Evolutionary conservation across 35 echinoderm and acorn worm genomes (phyloP).

Genomic region (Chiridota heheva): DNA sequence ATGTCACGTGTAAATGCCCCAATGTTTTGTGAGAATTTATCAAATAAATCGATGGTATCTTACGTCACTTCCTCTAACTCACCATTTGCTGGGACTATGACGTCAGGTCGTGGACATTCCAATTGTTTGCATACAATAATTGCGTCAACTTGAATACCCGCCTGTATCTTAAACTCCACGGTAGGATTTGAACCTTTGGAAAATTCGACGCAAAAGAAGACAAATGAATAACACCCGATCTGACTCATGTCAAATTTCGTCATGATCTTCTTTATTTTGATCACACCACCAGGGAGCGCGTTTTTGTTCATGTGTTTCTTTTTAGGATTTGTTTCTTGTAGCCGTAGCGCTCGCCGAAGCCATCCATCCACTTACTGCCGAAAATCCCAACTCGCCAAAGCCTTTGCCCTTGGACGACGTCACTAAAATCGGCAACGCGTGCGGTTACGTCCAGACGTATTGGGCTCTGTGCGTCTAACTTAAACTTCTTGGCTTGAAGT

Average conservation of each 20-base stretch:
- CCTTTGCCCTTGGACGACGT: not conserved
- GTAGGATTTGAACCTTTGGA: not conserved
- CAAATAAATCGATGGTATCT: no score
- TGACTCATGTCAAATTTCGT: slow-evolving; percentile 21
- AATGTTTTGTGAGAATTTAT: no score
- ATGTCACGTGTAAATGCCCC: no score
- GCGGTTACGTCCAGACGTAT: slow-evolving; percentile 1
- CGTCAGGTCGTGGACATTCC: slow-evolving; percentile 6
- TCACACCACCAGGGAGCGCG: not conserved
- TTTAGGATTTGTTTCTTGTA: slow-evolving; percentile 47
- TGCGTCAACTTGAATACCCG: slow-evolving; percentile 25
- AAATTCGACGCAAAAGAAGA: slow-evolving; percentile 36
- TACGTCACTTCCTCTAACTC: no score
- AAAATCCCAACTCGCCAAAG: slow-evolving; percentile 55
- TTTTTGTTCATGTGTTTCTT: slow-evolving; percentile 7
- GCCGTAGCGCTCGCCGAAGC: slow-evolving; percentile 30
- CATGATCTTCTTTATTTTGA: slow-evolving; percentile 25
- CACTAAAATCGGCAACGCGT: slow-evolving; percentile 13
- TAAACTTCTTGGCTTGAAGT: not conserved
- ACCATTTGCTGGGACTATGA: not conserved
- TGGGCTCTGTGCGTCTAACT: slow-evolving; percentile 19
- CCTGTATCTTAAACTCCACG: slow-evolving; percentile 12
- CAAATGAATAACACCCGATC: slow-evolving; percentile 14
- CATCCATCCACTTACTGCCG: slow-evolving; percentile 34
- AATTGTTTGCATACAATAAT: slow-evolving; percentile 1